Percentiles rank a stretch among this genome's conserved stretches.
phyloP scores from a whole-genome alignment of 2,797 vertebrate genomes.

The Epinephelus malabaricus region DNA sequence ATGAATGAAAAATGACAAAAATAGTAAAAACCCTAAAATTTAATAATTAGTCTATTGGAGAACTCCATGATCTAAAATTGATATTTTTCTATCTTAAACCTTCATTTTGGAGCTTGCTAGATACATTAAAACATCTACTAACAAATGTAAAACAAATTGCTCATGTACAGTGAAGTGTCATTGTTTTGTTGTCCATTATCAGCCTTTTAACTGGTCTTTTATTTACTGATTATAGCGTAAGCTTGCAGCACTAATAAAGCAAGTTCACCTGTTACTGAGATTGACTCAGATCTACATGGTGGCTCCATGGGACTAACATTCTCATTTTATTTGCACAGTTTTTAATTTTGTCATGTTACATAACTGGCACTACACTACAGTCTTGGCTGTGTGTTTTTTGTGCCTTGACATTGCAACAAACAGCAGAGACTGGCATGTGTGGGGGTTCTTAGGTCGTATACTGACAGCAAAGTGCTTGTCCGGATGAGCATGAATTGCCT shows the following conservation, averaged over 20 bases:
- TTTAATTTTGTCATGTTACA: neutral
- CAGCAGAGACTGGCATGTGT: slow-evolving; percentile 14
- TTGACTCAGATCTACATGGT: neutral
- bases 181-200: slow-evolving; percentile 21
- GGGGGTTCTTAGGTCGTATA: neutral
- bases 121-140: slow-evolving; percentile 49
- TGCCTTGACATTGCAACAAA: neutral
- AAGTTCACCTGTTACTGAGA: neutral
- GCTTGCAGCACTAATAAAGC: slow-evolving; percentile 2
- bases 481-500: slow-evolving; percentile 10
- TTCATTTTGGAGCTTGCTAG: slow-evolving; percentile 33
- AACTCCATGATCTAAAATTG: slow-evolving; percentile 39
- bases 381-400: slow-evolving; percentile 11
- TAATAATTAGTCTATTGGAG: slow-evolving; percentile 29
- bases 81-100: slow-evolving; percentile 18
- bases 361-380: neutral
- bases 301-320: neutral
- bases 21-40: slow-evolving; percentile 67
- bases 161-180: slow-evolving; percentile 43
- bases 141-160: slow-evolving; percentile 22
- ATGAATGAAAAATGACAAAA: slow-evolving; percentile 62
- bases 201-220: slow-evolving; percentile 6
- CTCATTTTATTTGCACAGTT: neutral
- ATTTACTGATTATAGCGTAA: neutral
- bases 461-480: slow-evolving; percentile 20